Percentiles rank a stretch among this genome's conserved stretches.
Evolutionary conservation across 2,113 vertebrate genomes (phyloP).

Genomic region (Raja brachyura): DNA sequence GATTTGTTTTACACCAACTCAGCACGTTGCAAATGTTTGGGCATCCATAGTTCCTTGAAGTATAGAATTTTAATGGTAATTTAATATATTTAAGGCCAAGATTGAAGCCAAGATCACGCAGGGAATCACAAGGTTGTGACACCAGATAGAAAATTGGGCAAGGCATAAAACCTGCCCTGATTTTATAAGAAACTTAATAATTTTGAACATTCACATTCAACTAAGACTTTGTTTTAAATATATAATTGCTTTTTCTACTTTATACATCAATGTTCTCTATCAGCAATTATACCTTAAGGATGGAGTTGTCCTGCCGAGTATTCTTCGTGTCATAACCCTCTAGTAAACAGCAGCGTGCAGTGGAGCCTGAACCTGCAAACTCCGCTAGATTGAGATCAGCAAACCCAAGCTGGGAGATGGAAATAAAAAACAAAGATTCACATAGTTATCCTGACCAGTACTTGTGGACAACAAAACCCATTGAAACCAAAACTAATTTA

Average conservation of each 20-base stretch:
- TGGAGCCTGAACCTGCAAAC: slow-evolving; percentile 92
- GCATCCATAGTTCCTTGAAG: too few relatives aligned
- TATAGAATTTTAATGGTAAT: too few relatives aligned
- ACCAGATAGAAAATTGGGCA: too few relatives aligned
- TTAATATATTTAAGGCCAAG: too few relatives aligned
- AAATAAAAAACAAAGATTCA: neutral
- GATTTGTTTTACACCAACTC: too few relatives aligned
- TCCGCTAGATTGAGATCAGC: slow-evolving; percentile 95
- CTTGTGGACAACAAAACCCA: neutral
- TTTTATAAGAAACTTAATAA: too few relatives aligned
- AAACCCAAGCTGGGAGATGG: slow-evolving; percentile 78
- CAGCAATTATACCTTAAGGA: slow-evolving; percentile 72
- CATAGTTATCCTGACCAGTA: neutral
- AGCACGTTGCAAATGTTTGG: too few relatives aligned
- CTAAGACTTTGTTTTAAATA: neutral
- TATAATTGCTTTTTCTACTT: neutral
- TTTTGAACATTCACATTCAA: neutral
- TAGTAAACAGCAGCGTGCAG: slow-evolving; percentile 87
- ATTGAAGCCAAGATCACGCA: too few relatives aligned
- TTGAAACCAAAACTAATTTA: neutral
- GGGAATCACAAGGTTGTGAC: too few relatives aligned
- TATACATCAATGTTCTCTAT: neutral
- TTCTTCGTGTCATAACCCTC: slow-evolving; percentile 98
- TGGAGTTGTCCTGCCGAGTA: slow-evolving; percentile 96
- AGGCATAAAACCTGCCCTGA: too few relatives aligned